A percentile compares a stretch with the other conserved stretches of the same genome.
Evolutionary conservation across 2,113 vertebrate genomes (phyloP).

Genomic region (Ptyas mucosa): DNA sequence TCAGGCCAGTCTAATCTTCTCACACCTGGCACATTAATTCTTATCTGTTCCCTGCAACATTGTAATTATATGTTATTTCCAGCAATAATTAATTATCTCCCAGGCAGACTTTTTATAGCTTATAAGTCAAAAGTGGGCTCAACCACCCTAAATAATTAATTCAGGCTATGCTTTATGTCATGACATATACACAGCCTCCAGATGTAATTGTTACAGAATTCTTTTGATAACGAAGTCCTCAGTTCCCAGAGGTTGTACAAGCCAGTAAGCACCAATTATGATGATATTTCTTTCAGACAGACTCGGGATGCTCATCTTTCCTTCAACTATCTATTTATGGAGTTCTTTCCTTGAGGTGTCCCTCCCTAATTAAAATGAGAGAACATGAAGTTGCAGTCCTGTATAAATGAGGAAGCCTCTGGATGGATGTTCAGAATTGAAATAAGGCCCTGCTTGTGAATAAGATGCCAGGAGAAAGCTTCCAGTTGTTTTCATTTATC

Average conservation of each 20-base stretch:
- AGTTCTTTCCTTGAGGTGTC: conserved; percentile 39
- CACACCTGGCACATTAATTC: conserved; percentile 73
- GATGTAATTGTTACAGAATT: conserved; percentile 50
- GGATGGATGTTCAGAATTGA: conserved; percentile 6
- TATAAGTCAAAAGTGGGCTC: conserved; percentile 67
- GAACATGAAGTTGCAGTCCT: conserved; percentile 3
- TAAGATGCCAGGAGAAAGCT: neutral
- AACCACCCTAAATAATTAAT: conserved; percentile 69
- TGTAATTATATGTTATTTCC: conserved; percentile 73
- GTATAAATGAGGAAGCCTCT: neutral
- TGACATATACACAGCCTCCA: conserved; percentile 49
- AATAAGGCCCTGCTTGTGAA: neutral
- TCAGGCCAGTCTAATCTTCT: conserved; percentile 70
- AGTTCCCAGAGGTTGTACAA: conserved; percentile 39
- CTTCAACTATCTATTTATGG: conserved; percentile 26
- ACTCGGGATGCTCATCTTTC: conserved; percentile 28
- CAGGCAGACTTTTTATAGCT: conserved; percentile 65
- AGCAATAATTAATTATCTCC: conserved; percentile 70
- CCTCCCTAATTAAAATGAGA: conserved; percentile 19
- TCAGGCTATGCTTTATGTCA: conserved; percentile 63
- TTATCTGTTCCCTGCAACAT: conserved; percentile 71
- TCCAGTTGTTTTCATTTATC: neutral
- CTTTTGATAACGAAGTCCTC: conserved; percentile 56
- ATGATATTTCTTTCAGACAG: conserved; percentile 36
- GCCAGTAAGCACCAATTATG: conserved; percentile 47